Conservation (phyloP, 92 coral and sea anemone species). For the Phymanthus crucifer region DNA sequence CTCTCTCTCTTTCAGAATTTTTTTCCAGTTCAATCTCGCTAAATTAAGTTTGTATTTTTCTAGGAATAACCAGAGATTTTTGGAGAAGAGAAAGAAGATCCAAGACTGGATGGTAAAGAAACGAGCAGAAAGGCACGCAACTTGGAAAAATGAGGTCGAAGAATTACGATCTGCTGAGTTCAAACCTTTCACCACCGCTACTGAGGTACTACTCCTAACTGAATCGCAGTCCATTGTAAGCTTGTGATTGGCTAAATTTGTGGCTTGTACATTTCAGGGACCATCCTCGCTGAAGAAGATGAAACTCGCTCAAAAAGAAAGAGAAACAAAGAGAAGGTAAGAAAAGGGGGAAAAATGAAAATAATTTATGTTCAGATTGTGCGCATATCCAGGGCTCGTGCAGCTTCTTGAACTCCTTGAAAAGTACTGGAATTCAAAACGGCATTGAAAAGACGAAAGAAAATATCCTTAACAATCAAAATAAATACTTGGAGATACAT, state of each 20-base stretch:
- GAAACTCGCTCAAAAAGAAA: constrained; percentile 57
- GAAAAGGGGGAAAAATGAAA: not conserved
- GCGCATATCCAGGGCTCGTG: no score
- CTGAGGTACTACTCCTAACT: constrained; percentile 44
- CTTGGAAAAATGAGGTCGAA: constrained; percentile 56
- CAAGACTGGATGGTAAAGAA: constrained; percentile 68
- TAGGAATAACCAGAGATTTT: constrained; percentile 44
- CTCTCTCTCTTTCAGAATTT: no score
- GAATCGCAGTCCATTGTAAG: no score
- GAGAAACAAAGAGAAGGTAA: constrained; percentile 69
- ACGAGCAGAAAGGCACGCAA: constrained; percentile 47
- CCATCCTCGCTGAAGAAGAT: constrained; percentile 54
- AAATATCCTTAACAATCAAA: no score
- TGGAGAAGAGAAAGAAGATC: constrained; percentile 58
- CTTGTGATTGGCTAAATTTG: not conserved
- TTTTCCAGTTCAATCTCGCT: no score
- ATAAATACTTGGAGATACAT: no score
- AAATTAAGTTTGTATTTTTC: no score
- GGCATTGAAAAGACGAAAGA: no score
- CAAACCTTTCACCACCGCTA: constrained; percentile 59
- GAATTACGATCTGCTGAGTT: constrained; percentile 54
- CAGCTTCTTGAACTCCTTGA: no score
- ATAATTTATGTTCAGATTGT: not conserved
- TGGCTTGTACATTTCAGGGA: constrained; percentile 26
- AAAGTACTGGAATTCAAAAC: no score